phyloP scores from a whole-genome alignment of 2,113 vertebrate species.

The Chrysochloris asiatica region DNA sequence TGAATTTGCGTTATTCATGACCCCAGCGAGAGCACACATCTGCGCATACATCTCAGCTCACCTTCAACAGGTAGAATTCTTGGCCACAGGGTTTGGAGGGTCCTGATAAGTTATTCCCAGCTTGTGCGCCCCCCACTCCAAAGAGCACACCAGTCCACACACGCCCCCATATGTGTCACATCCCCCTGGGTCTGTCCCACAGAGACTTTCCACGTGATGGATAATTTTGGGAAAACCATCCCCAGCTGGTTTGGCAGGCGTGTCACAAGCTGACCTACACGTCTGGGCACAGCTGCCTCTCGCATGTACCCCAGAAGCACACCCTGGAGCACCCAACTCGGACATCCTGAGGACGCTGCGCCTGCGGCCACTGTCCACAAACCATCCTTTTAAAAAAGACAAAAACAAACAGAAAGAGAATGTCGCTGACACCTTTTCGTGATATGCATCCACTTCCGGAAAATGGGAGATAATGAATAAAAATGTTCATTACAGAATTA shows the following conservation, averaged over 20 bases:
- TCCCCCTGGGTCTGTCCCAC: background rate
- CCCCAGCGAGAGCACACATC: too few species aligned
- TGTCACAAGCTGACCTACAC: background rate
- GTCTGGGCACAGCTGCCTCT: conserved; percentile 42
- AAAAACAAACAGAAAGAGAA: conserved; percentile 83
- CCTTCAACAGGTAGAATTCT: background rate
- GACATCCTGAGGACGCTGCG: conserved; percentile 45
- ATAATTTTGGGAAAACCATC: conserved; percentile 18
- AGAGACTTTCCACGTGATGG: background rate
- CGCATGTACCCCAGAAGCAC: background rate
- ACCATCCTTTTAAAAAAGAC: conserved; percentile 77
- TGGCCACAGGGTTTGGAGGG: background rate
- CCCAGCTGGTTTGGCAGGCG: background rate
- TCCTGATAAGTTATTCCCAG: too few species aligned
- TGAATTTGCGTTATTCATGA: too few species aligned
- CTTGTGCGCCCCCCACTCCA: accelerated
- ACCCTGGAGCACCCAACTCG: conserved; percentile 10
- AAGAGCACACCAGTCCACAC: accelerated
- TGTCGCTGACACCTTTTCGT: conserved; percentile 59
- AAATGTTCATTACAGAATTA: conserved; percentile 97
- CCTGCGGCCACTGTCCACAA: conserved; percentile 79
- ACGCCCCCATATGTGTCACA: accelerated
- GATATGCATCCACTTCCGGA: conserved; percentile 83
- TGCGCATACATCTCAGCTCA: accelerated
- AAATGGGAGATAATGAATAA: conserved; percentile 93